Base-by-base conservation (phyloP, 2,113 vertebrate species). In the Archocentrus centrarchus region DNA sequence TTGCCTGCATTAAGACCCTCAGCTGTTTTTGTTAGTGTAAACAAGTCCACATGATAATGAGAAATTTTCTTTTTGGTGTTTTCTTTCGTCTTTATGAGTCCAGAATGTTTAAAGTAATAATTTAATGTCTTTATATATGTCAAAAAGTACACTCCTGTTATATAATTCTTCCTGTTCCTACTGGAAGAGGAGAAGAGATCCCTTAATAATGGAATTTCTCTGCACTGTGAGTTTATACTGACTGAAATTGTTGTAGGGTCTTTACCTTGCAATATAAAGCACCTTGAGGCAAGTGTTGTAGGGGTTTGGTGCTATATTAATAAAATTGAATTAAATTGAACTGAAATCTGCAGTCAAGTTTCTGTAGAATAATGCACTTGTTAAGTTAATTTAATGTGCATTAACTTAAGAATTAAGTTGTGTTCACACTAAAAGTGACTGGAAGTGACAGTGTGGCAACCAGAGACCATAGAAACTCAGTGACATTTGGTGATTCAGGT, bases 341-440 rank as follows among this genome's bases (percentile, higher is more conserved):
- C 14, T 17, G 5, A 32, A 73, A 73, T 59, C 58, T 11, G 14
- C 57, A 24, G 66, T 70, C 6, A 5, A 30, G 50, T 53, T 70
- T 53, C 66, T 70, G 24, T 30, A 24, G 44, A 73, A 55, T 53
- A 55, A 55, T 55, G 18, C 68, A 73, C 27, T 73, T 17, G 53
- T 55, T 53, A 73, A 53, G 30, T 55, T 1, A 35, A 73, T 73
- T 37, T 73, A 13, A 73, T 20, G 24, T 20, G 66, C 53, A 53
- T 70, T 53, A 53, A 32, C 27, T 53, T 30, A 32, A n/a, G 20
- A 73, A 35, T 55, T 35, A 20, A 50, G 47, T 44, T 32, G 44
- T 50, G 41, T 70, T 70, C 64, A 70, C 41, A 50, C 64, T 70
- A 5, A 41, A 70, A 70, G 64, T 70, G 9, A 47, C 64, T 68